Conservation (phyloP, 2,888 invertebrate species). For the Pherbina coryleti region DNA sequence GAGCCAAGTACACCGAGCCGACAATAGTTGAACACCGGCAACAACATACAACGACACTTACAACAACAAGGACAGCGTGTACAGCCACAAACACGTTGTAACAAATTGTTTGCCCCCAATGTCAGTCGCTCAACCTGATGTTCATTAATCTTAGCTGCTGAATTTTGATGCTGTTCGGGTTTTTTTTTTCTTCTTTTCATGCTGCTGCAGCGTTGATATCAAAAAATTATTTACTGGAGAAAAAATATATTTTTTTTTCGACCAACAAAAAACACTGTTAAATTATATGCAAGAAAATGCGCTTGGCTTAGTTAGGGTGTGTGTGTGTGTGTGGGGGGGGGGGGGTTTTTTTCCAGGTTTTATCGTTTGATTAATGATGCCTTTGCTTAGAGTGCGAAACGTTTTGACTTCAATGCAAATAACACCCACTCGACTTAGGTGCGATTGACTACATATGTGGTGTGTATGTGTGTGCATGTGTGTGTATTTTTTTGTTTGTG, state of each 20-base stretch:
- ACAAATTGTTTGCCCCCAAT: constrained; percentile 17
- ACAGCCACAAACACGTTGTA: constrained; percentile 15
- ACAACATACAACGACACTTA: neutral
- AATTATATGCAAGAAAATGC: neutral
- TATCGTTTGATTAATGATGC: constrained; percentile 51
- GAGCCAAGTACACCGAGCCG: neutral
- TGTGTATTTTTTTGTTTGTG: neutral
- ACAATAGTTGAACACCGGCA: neutral
- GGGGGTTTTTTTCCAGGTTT: constrained; percentile 19
- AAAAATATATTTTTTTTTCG: neutral
- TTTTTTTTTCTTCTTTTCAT: too few species aligned
- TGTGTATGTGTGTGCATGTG: neutral
- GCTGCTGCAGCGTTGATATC: constrained; percentile 10
- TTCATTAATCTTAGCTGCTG: constrained; percentile 16
- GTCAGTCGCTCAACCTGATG: constrained; percentile 10
- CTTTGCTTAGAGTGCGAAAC: neutral
- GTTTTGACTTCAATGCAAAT: constrained; percentile 26
- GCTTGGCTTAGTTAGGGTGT: too few species aligned
- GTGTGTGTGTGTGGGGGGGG: neutral
- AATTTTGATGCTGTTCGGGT: neutral
- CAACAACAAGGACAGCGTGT: constrained; percentile 6
- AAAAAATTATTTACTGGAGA: neutral
- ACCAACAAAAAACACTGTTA: neutral
- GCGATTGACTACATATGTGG: neutral
- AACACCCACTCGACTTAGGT: constrained; percentile 3